Conservation (phyloP, 2,888 invertebrate species). For the Drosophila colorata region DNA sequence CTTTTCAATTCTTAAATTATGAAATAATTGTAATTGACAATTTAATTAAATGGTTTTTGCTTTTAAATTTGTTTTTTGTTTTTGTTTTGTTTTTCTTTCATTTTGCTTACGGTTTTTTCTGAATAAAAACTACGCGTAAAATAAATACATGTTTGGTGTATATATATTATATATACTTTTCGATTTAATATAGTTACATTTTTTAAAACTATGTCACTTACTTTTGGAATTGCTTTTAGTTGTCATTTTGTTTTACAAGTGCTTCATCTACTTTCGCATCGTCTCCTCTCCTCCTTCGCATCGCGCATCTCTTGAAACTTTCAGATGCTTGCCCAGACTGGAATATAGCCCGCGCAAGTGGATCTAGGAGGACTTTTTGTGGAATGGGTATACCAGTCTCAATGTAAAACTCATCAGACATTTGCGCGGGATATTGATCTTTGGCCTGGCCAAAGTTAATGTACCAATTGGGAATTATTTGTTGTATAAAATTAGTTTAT, state of each 20-base stretch:
- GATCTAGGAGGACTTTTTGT: conserved; percentile 3
- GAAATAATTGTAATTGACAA: conserved; percentile 80
- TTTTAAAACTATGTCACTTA: conserved; percentile 78
- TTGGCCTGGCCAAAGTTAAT: conserved; percentile 59
- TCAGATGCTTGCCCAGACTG: conserved; percentile 29
- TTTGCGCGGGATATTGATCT: conserved; percentile 42
- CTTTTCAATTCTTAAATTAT: conserved; percentile 73
- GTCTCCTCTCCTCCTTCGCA: conserved; percentile 14
- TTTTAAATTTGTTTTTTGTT: conserved; percentile 14
- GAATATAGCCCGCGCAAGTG: conserved; percentile 32
- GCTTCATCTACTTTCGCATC: conserved; percentile 58
- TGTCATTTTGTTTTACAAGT: conserved; percentile 77
- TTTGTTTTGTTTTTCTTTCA: conserved; percentile 20
- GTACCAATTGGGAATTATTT: conserved; percentile 24
- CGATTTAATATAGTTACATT: conserved; percentile 65
- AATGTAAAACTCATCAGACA: conserved; percentile 13
- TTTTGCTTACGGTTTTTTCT: conserved; percentile 39
- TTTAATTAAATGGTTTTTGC: conserved; percentile 75
- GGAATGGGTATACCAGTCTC: not conserved
- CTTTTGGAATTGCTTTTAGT: conserved; percentile 82
- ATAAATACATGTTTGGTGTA: conserved; percentile 72
- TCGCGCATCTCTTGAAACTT: conserved; percentile 20
- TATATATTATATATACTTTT: conserved; percentile 59
- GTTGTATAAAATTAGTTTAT: conserved; percentile 70
- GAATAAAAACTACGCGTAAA: conserved; percentile 80